Conservation (phyloP, 2,797 vertebrate species). For the Sciurus vulgaris region DNA sequence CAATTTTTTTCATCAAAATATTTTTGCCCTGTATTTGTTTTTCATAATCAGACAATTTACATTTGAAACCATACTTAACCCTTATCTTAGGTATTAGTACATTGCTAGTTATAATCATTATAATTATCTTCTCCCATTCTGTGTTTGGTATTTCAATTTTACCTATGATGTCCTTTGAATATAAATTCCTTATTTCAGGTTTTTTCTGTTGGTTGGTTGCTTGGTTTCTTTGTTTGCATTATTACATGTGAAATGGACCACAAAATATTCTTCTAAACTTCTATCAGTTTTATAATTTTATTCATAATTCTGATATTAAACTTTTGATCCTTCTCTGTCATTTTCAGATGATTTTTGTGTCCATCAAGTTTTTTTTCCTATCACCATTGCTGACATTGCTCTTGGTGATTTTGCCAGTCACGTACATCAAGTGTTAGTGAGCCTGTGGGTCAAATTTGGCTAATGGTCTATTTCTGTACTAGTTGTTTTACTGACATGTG, state of each 20-base stretch:
- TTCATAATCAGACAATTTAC: neutral
- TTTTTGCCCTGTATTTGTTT: neutral
- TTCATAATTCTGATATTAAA: neutral
- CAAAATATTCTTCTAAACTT: neutral
- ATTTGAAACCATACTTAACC: neutral
- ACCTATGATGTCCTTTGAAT: neutral
- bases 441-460: neutral
- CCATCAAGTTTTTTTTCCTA: no score
- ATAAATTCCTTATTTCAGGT: neutral
- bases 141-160: neutral
- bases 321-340: neutral
- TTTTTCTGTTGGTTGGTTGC: neutral
- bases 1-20: neutral
- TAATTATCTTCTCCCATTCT: neutral
- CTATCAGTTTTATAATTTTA: conserved; percentile 10
- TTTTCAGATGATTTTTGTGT: neutral
- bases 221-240: neutral
- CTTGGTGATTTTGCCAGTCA: neutral
- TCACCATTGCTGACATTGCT: neutral
- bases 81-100: neutral
- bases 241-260: neutral
- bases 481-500: neutral
- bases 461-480: neutral
- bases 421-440: neutral
- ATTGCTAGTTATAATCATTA: neutral